Evolutionary conservation across 2,797 vertebrate genomes (phyloP).

Genomic region (Dendrocincla tyrannina): DNA sequence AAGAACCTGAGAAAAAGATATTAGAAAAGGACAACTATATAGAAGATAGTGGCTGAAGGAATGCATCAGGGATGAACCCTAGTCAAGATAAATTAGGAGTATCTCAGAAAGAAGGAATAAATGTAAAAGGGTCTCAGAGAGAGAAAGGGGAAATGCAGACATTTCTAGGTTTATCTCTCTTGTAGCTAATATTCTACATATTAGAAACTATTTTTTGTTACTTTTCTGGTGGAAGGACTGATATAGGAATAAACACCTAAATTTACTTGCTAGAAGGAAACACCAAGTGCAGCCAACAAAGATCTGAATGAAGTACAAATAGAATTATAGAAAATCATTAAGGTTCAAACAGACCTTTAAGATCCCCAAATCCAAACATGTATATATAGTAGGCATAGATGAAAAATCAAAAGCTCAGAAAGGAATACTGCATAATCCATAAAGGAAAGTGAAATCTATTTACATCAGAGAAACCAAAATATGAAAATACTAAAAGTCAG

Average conservation of each 20-base stretch:
- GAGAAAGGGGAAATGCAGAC: neutral
- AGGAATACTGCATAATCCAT: neutral
- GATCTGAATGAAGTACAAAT: neutral
- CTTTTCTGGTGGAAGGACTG: neutral
- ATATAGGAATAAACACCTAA: neutral
- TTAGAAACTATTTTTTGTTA: neutral
- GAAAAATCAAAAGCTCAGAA: neutral
- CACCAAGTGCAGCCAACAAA: neutral
- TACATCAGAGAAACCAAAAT: neutral
- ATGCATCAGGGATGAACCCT: neutral
- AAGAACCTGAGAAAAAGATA: neutral
- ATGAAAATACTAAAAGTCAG: neutral
- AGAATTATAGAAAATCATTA: neutral
- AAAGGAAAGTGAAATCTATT: neutral
- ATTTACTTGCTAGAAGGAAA: neutral
- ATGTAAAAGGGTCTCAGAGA: neutral
- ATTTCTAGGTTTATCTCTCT: neutral
- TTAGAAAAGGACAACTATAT: neutral
- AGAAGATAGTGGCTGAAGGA: neutral
- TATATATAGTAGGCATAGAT: neutral
- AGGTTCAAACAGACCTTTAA: neutral
- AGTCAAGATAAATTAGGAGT: neutral
- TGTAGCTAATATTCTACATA: neutral
- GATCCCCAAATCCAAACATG: neutral
- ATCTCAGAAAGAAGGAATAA: neutral